phyloP scores from a whole-genome alignment of 2,113 vertebrate genomes.

The Pogonocichla stellata region DNA sequence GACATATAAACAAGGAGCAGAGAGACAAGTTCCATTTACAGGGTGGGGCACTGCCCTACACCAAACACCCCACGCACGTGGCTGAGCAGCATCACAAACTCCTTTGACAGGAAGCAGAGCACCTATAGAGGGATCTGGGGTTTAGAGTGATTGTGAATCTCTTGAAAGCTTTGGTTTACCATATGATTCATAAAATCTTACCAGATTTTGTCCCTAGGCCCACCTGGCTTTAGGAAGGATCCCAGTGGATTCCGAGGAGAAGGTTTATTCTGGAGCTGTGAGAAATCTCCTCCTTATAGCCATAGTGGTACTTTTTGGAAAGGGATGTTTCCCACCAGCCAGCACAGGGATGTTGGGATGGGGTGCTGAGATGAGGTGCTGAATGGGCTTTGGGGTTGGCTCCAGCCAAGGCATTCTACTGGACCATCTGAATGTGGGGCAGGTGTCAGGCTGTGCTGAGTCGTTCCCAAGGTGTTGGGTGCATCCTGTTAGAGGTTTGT shows the following conservation, averaged over 20 bases:
- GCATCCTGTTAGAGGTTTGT: neutral
- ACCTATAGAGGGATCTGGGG: neutral
- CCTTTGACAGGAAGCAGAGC: neutral
- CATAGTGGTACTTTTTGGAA: neutral
- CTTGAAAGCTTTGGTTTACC: neutral
- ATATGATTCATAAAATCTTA: neutral
- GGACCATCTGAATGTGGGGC: accelerated
- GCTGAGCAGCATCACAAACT: neutral
- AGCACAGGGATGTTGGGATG: neutral
- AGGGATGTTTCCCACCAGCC: neutral
- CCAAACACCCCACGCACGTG: neutral
- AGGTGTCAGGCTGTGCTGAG: accelerated
- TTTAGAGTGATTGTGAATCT: neutral
- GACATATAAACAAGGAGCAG: neutral
- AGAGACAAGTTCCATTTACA: neutral
- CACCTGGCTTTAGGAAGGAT: neutral
- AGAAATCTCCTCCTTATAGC: neutral
- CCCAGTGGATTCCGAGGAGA: accelerated
- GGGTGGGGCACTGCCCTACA: neutral
- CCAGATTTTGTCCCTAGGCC: neutral
- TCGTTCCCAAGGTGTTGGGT: accelerated
- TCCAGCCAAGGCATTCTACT: neutral
- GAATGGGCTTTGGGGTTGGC: neutral
- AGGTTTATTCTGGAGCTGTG: neutral
- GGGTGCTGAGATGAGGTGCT: accelerated